Base-by-base conservation (phyloP, 2,888 invertebrate species). In the Lepetodrilus schrolli region DNA sequence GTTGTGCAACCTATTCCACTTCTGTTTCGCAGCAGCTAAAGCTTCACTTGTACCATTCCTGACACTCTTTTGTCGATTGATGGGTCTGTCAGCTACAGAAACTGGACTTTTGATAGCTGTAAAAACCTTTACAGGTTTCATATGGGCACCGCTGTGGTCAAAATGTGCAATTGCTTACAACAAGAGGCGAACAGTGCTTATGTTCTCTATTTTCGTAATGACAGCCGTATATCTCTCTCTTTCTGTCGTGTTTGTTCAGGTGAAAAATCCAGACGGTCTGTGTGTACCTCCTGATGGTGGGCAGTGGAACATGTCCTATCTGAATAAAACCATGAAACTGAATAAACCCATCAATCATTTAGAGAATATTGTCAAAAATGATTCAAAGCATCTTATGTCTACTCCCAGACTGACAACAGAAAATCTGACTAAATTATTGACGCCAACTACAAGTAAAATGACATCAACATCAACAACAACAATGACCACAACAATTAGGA, bases 11-110 rank as follows among this genome's bases (percentile, higher is more conserved):
- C 51, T 86, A 23, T 88, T 86, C 74, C 81, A 84, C 72, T 82
- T 87, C 71, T 83, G 86, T 36, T 83, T 86, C 51, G 79, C 86
- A 50, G 86, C 85, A 5, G 84, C 84, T 48, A 87, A 88, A 76
- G 84, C 87, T 30, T 86, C 86, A 48, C 77, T 89, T 4, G 74
- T 88, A 21, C 89, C 89, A 50, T 89, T 88, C 70, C 79, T 89
- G 47, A 84, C 89, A 8, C 75, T 89, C 23, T 88, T 86, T 77
- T 80, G 88, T 51, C 82, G 88, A 50, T 74, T 83, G 4, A 76
- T 88, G 7, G 88, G 88, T 47, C 78, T 89, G 30, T 80, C 83
- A 36, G 87, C 89, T 4, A 81, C 83, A 21, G 84, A 88, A 73
- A 84, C 84, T 4, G 88, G 89, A 8, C 70, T 85, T 13, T 78